phyloP scores from a whole-genome alignment of 2,888 invertebrate genomes.

The Frankliniella fusca region DNA sequence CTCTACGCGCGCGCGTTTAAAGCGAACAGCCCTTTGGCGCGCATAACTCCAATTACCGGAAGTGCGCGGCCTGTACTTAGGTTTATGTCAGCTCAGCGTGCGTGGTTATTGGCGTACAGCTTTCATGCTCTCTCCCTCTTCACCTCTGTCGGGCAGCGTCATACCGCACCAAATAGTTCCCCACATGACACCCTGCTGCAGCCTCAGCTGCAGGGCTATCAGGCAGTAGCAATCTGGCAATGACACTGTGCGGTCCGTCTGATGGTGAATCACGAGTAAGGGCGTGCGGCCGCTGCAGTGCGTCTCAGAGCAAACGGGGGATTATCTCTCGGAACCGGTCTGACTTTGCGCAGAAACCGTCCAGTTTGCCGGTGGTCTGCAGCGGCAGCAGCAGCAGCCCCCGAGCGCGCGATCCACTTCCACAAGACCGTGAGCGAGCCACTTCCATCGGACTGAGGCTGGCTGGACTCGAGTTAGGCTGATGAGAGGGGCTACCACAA shows the following conservation, averaged over 20 bases:
- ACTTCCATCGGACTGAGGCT: too few relatives aligned
- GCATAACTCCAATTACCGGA: constrained; percentile 7
- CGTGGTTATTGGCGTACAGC: not conserved
- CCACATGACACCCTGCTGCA: not conserved
- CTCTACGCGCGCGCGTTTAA: too few relatives aligned
- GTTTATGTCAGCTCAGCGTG: not conserved
- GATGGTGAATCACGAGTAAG: not conserved
- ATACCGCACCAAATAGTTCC: not conserved
- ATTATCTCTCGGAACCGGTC: constrained; percentile 10
- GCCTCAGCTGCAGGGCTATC: not conserved
- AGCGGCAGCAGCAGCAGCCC: not conserved
- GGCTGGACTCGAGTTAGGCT: too few relatives aligned
- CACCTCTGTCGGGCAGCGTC: not conserved
- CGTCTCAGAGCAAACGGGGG: not conserved
- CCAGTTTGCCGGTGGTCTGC: not conserved
- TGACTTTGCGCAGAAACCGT: constrained; percentile 7
- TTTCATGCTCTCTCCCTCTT: not conserved
- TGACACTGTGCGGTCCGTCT: not conserved
- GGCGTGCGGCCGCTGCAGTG: not conserved
- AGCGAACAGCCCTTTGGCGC: not conserved
- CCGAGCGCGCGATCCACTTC: too few relatives aligned
- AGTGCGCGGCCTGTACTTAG: constrained; percentile 4
- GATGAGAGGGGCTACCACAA: too few relatives aligned
- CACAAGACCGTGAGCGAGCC: too few relatives aligned
- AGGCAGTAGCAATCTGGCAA: not conserved